These are phyloP conservation scores for Aspidapion aeneum DNA, from an alignment of 2,888 invertebrate genomes.

Conservation along the genomic window DNA sequence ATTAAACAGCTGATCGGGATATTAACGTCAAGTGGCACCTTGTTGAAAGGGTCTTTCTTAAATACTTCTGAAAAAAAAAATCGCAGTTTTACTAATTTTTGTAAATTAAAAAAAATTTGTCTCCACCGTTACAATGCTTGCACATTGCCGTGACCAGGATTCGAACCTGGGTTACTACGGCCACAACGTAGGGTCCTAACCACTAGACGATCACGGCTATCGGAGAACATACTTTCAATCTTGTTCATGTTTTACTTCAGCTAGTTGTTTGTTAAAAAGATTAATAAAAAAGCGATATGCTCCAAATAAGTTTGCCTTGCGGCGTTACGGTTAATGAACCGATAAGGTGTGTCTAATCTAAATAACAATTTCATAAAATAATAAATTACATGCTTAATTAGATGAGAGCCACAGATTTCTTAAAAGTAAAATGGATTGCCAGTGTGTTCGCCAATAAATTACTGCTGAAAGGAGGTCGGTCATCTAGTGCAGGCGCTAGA, in stretches of 20 bases:
- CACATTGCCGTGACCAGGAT: constrained; percentile 54
- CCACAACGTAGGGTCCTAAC: constrained; percentile 57
- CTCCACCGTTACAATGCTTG: constrained; percentile 12
- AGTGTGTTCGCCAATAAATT: too few species aligned
- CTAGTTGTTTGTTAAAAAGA: not conserved
- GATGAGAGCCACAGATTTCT: too few species aligned
- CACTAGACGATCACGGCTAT: constrained; percentile 46
- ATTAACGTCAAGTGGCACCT: too few species aligned
- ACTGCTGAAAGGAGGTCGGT: too few species aligned
- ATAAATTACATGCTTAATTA: too few species aligned
- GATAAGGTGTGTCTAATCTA: not conserved
- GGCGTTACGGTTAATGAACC: not conserved
- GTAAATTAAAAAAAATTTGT: not conserved
- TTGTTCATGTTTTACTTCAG: too few species aligned
- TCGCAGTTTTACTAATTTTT: not conserved
- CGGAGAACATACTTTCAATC: constrained; percentile 10
- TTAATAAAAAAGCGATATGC: not conserved
- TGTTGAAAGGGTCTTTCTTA: too few species aligned
- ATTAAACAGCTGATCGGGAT: too few species aligned
- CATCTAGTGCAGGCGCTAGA: too few species aligned
- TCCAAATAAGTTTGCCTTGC: not conserved
- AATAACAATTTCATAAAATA: not conserved
- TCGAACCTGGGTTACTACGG: constrained; percentile 61
- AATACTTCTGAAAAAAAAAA: too few species aligned
- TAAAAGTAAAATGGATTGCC: too few species aligned